A percentile compares a stretch with the other conserved stretches of the same genome.
phyloP scores from a whole-genome alignment of 2,113 vertebrate species.

The Albula glossodonta region DNA sequence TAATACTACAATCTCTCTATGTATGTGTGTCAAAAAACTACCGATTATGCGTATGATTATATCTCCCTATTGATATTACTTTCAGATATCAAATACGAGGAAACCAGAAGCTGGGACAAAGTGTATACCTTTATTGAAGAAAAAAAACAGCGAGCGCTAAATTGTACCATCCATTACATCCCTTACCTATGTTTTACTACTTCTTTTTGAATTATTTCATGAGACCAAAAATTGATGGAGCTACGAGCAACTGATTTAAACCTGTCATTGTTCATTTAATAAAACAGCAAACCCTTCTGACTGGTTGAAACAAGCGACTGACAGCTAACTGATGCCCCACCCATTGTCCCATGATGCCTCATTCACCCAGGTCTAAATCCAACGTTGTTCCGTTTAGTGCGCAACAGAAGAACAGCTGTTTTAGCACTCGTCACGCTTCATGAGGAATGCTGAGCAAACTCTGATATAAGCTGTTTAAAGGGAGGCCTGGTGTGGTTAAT shows the following conservation, averaged over 20 bases:
- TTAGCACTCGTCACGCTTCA: neutral
- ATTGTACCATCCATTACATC: neutral
- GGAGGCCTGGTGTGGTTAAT: neutral
- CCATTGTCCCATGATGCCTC: too few relatives aligned
- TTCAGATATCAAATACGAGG: neutral
- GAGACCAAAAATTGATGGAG: too few relatives aligned
- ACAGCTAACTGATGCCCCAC: too few relatives aligned
- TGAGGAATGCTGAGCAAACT: neutral
- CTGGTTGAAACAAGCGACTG: too few relatives aligned
- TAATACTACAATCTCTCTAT: neutral
- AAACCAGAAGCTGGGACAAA: neutral
- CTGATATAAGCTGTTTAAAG: neutral
- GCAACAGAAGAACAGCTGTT: neutral
- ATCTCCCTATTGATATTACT: neutral
- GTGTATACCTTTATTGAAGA: neutral
- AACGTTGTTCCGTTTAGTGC: neutral
- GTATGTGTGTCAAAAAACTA: too few relatives aligned
- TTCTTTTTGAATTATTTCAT: too few relatives aligned
- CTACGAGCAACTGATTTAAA: too few relatives aligned
- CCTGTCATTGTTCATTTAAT: too few relatives aligned
- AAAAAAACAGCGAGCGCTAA: neutral
- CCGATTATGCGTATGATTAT: neutral
- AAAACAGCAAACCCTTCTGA: too few relatives aligned
- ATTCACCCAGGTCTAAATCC: too few relatives aligned
- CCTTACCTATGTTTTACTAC: too few relatives aligned